Conservation (phyloP, 2,797 vertebrate species). For the Cichlasoma orientale region DNA sequence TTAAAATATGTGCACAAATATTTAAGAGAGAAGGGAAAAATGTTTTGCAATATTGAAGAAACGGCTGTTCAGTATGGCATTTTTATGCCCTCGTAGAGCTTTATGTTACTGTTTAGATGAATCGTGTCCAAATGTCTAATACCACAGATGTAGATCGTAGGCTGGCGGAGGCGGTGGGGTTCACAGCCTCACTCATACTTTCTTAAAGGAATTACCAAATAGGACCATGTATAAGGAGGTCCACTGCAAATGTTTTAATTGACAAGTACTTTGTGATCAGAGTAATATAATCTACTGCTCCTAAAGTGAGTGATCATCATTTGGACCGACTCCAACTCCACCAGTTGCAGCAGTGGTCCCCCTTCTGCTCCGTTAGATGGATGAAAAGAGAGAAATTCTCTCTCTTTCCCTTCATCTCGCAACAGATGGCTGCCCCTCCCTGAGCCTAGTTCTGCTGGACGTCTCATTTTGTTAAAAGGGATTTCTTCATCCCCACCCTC, state of each 20-base stretch:
- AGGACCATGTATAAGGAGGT: neutral
- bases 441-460: neutral
- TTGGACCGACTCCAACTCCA: no score
- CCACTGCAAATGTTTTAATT: neutral
- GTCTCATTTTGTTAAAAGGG: neutral
- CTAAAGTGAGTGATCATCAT: no score
- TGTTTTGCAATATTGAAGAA: rapidly evolving
- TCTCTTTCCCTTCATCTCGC: no score
- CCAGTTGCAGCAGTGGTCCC: neutral
- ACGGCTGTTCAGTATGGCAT: rapidly evolving
- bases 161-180: neutral
- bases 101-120: neutral
- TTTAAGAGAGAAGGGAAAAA: neutral
- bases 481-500: neutral
- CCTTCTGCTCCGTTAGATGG: neutral
- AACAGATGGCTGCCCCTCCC: no score
- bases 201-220: no score
- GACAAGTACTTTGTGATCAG: neutral
- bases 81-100: neutral
- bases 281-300: neutral
- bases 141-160: neutral
- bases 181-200: rapidly evolving
- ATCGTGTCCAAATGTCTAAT: neutral
- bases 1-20: rapidly evolving
- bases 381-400: no score